Evolutionary conservation across 2,888 invertebrate genomes (phyloP).

Genomic region (Cephonodes hylas): DNA sequence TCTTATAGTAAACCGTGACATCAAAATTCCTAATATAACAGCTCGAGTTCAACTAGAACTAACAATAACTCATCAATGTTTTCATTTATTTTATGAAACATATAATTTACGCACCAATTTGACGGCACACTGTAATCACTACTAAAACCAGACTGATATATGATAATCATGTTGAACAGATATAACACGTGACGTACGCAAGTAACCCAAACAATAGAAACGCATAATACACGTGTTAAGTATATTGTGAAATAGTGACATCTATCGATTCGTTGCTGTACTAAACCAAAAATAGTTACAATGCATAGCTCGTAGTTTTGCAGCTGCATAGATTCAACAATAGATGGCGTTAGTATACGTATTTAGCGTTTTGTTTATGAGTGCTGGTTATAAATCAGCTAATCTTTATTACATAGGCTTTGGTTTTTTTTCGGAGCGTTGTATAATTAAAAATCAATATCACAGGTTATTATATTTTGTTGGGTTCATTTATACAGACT

Average conservation of each 20-base stretch:
- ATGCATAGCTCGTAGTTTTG: not conserved
- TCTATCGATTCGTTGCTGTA: not conserved
- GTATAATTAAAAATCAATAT: too few species aligned
- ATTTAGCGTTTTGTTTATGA: too few species aligned
- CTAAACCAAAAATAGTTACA: not conserved
- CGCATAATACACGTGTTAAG: not conserved
- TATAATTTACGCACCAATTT: not conserved
- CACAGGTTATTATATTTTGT: too few species aligned
- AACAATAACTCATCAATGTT: too few species aligned
- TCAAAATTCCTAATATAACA: too few species aligned
- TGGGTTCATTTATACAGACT: too few species aligned
- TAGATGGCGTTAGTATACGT: not conserved
- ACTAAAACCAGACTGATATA: not conserved
- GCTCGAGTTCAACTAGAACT: too few species aligned
- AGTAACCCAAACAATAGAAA: not conserved
- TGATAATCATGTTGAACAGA: not conserved
- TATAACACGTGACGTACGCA: not conserved
- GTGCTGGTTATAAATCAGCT: not conserved
- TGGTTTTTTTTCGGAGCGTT: too few species aligned
- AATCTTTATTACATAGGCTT: not conserved
- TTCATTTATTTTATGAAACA: not conserved
- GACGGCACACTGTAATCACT: not conserved
- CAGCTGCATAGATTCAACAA: not conserved
- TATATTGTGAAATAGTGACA: not conserved
- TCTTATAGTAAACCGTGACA: not conserved